Evolutionary conservation across 2,113 vertebrate species (phyloP).

Genomic region (Mastomys natalensis): DNA sequence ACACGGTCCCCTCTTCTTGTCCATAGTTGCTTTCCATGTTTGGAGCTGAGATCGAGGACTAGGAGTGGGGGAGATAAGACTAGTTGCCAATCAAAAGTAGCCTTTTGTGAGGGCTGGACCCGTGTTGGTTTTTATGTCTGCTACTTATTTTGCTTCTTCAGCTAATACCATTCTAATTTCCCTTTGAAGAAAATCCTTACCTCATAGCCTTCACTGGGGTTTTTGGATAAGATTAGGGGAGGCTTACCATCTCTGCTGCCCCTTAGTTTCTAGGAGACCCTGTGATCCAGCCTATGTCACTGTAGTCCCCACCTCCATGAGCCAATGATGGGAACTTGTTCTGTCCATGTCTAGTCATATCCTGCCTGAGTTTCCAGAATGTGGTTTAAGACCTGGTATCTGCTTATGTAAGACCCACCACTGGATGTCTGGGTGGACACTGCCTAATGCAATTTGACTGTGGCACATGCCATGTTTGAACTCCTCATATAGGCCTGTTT

Average conservation of each 20-base stretch:
- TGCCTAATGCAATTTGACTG: not conserved
- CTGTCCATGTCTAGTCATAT: not conserved
- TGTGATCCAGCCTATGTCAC: not conserved
- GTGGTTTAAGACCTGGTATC: not conserved
- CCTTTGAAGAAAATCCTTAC: not conserved
- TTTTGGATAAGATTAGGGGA: not conserved
- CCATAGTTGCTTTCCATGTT: not conserved
- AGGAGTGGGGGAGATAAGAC: not conserved
- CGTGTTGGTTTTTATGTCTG: not conserved
- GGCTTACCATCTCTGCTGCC: rapidly evolving
- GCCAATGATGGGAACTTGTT: no score
- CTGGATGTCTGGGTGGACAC: not conserved
- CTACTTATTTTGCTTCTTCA: not conserved
- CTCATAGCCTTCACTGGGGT: not conserved
- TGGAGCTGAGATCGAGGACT: not conserved
- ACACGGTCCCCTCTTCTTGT: conserved; percentile 50
- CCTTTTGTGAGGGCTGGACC: not conserved
- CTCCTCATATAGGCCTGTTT: not conserved
- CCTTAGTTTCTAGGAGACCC: not conserved
- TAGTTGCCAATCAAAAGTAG: rapidly evolving
- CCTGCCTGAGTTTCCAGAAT: not conserved
- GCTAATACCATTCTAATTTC: not conserved
- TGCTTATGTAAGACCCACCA: not conserved
- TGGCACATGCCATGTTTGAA: not conserved
- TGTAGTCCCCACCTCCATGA: rapidly evolving